Evolutionary conservation across 1,140 invertebrate species (phyloP).

Genomic region (Carposina sasakii): DNA sequence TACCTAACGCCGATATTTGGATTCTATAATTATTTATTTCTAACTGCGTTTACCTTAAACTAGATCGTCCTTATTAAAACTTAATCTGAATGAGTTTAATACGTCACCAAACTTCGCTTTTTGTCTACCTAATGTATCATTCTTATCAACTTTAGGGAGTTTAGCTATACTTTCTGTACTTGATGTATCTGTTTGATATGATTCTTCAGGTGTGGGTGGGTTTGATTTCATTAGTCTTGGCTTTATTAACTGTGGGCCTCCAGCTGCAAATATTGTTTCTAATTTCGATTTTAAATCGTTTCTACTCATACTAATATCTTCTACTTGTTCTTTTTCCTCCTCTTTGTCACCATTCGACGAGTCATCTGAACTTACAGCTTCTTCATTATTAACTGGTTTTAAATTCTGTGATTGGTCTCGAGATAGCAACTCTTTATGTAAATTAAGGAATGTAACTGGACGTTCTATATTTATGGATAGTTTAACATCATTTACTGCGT

Average conservation of each 20-base stretch:
- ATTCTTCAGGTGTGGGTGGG: slow-evolving; percentile 53
- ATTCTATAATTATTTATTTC: no score
- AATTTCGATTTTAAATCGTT: slow-evolving; percentile 56
- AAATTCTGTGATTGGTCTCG: slow-evolving; percentile 27
- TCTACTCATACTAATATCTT: slow-evolving; percentile 45
- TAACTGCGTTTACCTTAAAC: not conserved
- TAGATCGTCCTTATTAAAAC: slow-evolving; percentile 47
- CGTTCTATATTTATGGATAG: slow-evolving; percentile 16
- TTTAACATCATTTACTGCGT: slow-evolving; percentile 35
- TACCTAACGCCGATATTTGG: no score
- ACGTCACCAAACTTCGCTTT: slow-evolving; percentile 57
- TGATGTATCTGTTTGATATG: slow-evolving; percentile 46
- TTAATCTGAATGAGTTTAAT: slow-evolving; percentile 54
- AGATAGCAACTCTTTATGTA: slow-evolving; percentile 42
- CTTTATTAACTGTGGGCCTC: slow-evolving; percentile 46
- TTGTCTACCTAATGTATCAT: slow-evolving; percentile 56
- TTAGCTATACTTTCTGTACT: slow-evolving; percentile 51
- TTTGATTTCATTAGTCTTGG: slow-evolving; percentile 54
- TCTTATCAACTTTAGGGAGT: slow-evolving; percentile 51
- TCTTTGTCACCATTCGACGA: not conserved
- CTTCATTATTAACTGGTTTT: slow-evolving; percentile 22
- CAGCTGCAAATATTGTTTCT: slow-evolving; percentile 52
- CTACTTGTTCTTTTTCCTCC: slow-evolving; percentile 30
- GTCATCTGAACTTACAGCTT: slow-evolving; percentile 10
- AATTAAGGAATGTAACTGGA: slow-evolving; percentile 39